These are phyloP conservation scores for Parnassius mnemosyne DNA, from an alignment of 2,888 invertebrate genomes.

Conservation along the genomic window DNA sequence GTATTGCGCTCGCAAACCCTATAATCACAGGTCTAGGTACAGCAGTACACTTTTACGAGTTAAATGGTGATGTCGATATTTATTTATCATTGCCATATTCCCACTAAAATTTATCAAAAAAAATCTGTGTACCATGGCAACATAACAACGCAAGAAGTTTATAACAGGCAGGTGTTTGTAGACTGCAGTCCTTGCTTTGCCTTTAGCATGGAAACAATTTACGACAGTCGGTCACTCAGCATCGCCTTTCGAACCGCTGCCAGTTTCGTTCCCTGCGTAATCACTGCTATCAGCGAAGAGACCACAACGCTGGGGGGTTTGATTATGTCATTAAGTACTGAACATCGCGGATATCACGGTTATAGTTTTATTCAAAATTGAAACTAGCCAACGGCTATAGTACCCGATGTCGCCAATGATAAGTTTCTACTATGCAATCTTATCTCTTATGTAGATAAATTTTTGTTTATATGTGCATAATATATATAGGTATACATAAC, in stretches of 20 bases:
- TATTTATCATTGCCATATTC: too few species aligned
- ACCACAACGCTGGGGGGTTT: conserved; percentile 53
- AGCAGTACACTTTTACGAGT: too few species aligned
- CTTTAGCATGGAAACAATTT: conserved; percentile 61
- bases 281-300: conserved; percentile 52
- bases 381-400: conserved; percentile 45
- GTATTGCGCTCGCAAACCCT: too few species aligned
- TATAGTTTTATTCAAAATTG: conserved; percentile 53
- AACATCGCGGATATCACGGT: conserved; percentile 57
- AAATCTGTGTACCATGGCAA: too few species aligned
- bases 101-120: too few species aligned
- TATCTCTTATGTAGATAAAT: background rate
- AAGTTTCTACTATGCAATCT: background rate
- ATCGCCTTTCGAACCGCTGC: conserved; percentile 43
- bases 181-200: conserved; percentile 33
- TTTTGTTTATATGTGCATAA: too few species aligned
- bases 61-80: too few species aligned
- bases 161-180: conserved; percentile 40
- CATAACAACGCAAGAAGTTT: background rate
- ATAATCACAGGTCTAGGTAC: too few species aligned
- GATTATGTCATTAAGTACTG: conserved; percentile 67
- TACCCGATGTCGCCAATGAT: conserved; percentile 7
- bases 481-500: too few species aligned
- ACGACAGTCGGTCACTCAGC: conserved; percentile 42
- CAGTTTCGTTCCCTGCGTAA: conserved; percentile 45